A percentile compares a stretch with the other conserved stretches of the same genome.
phyloP scores from a whole-genome alignment of 2,797 vertebrate genomes.

The Poeciliopsis paucimaculata region DNA sequence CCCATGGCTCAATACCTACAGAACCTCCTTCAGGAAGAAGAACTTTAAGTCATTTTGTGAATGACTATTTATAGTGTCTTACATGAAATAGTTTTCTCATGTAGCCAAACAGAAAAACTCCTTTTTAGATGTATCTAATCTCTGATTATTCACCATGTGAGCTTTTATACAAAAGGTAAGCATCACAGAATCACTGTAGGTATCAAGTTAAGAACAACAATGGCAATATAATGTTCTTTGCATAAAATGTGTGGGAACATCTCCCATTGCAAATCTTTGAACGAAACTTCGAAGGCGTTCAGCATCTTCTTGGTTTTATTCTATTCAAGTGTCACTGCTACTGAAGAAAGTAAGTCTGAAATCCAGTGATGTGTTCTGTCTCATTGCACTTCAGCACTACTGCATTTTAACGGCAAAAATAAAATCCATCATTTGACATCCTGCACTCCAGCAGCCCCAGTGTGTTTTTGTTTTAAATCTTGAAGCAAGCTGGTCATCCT shows the following conservation, averaged over 20 bases:
- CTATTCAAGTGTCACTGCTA: background rate
- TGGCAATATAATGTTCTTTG: background rate
- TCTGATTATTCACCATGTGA: background rate
- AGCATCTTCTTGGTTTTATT: background rate
- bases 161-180: background rate
- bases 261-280: background rate
- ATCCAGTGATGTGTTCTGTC: background rate
- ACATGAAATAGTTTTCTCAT: background rate
- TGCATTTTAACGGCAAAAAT: background rate
- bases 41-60: background rate
- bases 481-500: background rate
- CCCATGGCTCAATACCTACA: background rate
- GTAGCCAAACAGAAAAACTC: background rate
- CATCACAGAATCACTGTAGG: background rate
- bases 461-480: background rate
- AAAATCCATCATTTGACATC: background rate
- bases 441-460: background rate
- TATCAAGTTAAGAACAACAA: background rate
- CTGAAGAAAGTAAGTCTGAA: background rate
- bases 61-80: background rate
- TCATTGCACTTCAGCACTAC: background rate
- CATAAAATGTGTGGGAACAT: background rate
- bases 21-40: background rate
- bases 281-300: background rate
- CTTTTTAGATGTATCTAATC: background rate